Evolutionary conservation across 1,140 invertebrate species (phyloP).

Genomic region (Triops longicaudatus): DNA sequence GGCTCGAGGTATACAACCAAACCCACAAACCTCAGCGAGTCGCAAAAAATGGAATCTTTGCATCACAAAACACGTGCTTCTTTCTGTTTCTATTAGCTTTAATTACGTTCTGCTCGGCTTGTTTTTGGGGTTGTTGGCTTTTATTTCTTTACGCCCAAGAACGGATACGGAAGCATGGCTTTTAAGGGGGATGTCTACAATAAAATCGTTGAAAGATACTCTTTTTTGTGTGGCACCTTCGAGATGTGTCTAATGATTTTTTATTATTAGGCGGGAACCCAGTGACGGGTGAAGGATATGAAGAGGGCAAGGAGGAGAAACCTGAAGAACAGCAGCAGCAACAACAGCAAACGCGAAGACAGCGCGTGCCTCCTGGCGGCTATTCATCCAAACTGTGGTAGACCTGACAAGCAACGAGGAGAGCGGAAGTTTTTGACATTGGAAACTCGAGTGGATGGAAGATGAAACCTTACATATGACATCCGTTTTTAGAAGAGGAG

Average conservation of each 20-base stretch:
- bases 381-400: conserved; percentile 28
- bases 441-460: too few relatives aligned
- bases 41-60: background rate
- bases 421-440: background rate
- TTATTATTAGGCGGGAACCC: conserved; percentile 25
- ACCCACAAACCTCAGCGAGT: background rate
- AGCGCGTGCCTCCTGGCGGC: conserved; percentile 24
- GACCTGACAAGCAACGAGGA: background rate
- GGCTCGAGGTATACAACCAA: background rate
- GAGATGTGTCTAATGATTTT: background rate
- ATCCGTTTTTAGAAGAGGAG: too few relatives aligned
- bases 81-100: background rate
- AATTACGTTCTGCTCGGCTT: background rate
- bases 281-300: conserved; percentile 28
- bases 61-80: background rate
- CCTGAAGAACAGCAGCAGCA: conserved; percentile 18
- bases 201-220: conserved; percentile 12
- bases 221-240: background rate
- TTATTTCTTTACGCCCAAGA: background rate
- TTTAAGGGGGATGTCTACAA: background rate
- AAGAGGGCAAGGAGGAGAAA: conserved; percentile 22
- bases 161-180: conserved; percentile 14
- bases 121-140: background rate
- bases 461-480: too few relatives aligned
- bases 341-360: conserved; percentile 8